Conservation (phyloP, 2,797 vertebrate species). For the Ispidina picta region DNA sequence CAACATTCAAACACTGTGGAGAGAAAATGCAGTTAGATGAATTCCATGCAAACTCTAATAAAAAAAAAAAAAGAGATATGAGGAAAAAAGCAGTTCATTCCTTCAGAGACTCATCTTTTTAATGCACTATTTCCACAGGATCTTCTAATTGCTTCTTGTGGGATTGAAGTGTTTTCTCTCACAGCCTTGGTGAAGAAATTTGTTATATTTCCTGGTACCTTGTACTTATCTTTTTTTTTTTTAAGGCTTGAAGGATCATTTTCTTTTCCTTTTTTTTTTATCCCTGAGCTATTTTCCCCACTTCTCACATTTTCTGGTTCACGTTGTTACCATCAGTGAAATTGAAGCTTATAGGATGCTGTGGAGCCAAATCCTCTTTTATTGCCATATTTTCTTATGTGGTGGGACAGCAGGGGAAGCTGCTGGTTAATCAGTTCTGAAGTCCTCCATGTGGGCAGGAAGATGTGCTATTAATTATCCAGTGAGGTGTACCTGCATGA, state of each 20-base stretch:
- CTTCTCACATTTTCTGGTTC: background rate
- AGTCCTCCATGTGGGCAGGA: background rate
- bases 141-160: constrained; percentile 66
- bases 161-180: constrained; percentile 44
- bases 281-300: background rate
- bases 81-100: background rate
- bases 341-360: background rate
- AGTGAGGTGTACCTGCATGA: background rate
- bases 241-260: constrained; percentile 10
- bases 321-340: background rate
- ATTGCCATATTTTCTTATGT: background rate
- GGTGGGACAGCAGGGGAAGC: background rate
- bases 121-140: constrained; percentile 49
- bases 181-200: background rate
- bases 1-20: background rate
- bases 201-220: background rate
- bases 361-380: constrained; percentile 15
- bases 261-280: background rate
- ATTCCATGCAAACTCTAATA: constrained; percentile 10
- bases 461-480: constrained; percentile 7
- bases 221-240: background rate
- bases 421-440: constrained; percentile 12
- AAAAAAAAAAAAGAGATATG: background rate
- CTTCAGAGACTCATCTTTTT: constrained; percentile 62
- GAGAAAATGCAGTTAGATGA: background rate